Conservation (phyloP, 23 tunicate species). For the Ascidia mentula region DNA sequence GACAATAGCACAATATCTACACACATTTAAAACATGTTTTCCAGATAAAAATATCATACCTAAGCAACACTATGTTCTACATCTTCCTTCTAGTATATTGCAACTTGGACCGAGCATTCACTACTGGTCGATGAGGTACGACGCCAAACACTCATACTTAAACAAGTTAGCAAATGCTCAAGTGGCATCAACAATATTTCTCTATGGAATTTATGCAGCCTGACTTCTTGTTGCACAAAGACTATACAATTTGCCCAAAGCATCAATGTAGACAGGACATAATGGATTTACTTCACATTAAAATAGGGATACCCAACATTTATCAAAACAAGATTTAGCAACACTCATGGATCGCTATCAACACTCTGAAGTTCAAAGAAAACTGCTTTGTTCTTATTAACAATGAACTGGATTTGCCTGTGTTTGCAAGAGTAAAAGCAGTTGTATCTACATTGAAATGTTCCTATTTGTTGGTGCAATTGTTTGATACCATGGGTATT, state of each 20-base stretch:
- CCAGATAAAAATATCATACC: constrained; percentile 12
- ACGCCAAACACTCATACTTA: constrained; percentile 7
- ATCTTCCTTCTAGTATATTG: neutral
- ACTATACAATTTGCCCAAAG: neutral
- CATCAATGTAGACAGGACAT: neutral
- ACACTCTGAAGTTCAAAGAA: neutral
- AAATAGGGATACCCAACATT: neutral
- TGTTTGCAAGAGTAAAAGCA: neutral
- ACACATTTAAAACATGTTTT: constrained; percentile 1
- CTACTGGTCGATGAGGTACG: constrained; percentile 3
- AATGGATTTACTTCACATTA: neutral
- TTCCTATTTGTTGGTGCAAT: too few species aligned
- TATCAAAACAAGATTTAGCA: neutral
- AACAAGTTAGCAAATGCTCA: neutral
- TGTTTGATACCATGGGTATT: too few species aligned
- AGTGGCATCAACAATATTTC: neutral
- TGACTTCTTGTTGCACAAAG: neutral
- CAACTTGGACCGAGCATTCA: constrained; percentile 5
- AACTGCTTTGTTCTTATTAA: neutral
- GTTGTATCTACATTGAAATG: too few species aligned
- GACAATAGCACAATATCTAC: neutral
- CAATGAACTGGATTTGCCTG: neutral
- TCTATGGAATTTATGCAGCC: neutral
- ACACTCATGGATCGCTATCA: neutral
- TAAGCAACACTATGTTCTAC: constrained; percentile 14